phyloP scores from a whole-genome alignment of 2,888 invertebrate genomes.

The Carabus problematicus region DNA sequence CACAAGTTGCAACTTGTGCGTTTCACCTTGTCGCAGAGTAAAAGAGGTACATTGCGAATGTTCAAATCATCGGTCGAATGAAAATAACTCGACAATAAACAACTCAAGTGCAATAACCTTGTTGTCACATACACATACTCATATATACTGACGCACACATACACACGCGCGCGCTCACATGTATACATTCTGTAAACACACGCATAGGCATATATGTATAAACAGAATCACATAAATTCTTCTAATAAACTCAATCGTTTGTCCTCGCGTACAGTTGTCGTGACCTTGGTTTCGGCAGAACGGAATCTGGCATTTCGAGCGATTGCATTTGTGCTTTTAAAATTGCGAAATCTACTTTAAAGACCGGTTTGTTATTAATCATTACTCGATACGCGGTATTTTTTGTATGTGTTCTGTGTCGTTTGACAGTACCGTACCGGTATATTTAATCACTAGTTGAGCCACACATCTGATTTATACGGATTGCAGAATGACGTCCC shows the following conservation, averaged over 20 bases:
- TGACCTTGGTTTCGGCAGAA: conserved; percentile 32
- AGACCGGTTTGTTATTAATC: conserved; percentile 29
- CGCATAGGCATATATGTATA: not conserved
- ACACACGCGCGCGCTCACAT: conserved; percentile 6
- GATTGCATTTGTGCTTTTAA: conserved; percentile 32
- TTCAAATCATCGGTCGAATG: conserved; percentile 12
- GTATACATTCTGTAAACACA: conserved; percentile 9
- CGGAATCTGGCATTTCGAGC: conserved; percentile 34
- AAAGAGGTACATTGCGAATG: not conserved
- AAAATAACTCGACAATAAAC: conserved; percentile 41
- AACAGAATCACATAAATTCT: conserved; percentile 39
- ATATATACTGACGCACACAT: conserved; percentile 3
- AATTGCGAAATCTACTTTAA: conserved; percentile 33
- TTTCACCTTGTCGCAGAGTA: not conserved
- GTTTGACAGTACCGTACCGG: conserved; percentile 29
- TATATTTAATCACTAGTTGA: not conserved
- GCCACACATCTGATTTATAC: too few relatives aligned
- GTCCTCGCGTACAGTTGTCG: conserved; percentile 25
- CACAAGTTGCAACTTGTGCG: conserved; percentile 1
- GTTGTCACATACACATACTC: conserved; percentile 34
- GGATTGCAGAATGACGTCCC: too few relatives aligned
- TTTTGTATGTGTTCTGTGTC: not conserved
- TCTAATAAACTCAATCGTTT: conserved; percentile 39
- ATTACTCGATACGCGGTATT: conserved; percentile 35
- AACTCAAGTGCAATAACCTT: conserved; percentile 42